phyloP scores from a whole-genome alignment of 2,797 vertebrate genomes.

The Momotus momota region DNA sequence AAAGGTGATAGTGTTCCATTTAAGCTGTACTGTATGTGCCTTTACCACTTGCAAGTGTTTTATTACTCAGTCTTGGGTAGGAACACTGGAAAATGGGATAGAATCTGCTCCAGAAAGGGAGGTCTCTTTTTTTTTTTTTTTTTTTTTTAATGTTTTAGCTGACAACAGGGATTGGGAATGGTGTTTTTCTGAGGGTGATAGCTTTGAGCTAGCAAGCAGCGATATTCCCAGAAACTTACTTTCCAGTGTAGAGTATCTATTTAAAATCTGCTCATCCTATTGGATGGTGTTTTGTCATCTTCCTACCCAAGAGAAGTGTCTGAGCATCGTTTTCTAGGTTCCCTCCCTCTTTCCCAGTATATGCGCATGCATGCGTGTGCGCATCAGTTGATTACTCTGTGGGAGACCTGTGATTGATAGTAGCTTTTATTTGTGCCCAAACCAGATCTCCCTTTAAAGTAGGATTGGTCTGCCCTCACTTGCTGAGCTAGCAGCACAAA shows the following conservation, averaged over 20 bases:
- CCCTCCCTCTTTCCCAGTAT: neutral
- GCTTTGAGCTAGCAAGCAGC: neutral
- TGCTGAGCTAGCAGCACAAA: neutral
- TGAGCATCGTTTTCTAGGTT: neutral
- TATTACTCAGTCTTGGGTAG: neutral
- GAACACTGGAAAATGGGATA: neutral
- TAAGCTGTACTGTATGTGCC: neutral
- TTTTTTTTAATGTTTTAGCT: neutral
- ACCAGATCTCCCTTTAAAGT: neutral
- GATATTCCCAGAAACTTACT: neutral
- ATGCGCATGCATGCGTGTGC: accelerated
- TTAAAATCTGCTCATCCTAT: neutral
- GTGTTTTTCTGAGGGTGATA: neutral
- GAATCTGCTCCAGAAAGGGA: neutral
- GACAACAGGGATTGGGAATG: neutral
- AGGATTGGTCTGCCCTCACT: neutral
- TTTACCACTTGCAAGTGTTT: neutral
- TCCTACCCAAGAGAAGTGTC: neutral
- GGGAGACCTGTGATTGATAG: neutral
- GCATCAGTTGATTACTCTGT: neutral
- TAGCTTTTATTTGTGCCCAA: neutral
- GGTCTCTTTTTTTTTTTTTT: neutral
- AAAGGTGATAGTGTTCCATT: neutral
- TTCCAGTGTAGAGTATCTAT: neutral
- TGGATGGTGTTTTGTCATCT: neutral